Percentiles rank a stretch among this genome's conserved stretches.
These are phyloP conservation scores for Desmodus rotundus DNA, from an alignment of 2,113 vertebrate species.

Conservation along the genomic window DNA sequence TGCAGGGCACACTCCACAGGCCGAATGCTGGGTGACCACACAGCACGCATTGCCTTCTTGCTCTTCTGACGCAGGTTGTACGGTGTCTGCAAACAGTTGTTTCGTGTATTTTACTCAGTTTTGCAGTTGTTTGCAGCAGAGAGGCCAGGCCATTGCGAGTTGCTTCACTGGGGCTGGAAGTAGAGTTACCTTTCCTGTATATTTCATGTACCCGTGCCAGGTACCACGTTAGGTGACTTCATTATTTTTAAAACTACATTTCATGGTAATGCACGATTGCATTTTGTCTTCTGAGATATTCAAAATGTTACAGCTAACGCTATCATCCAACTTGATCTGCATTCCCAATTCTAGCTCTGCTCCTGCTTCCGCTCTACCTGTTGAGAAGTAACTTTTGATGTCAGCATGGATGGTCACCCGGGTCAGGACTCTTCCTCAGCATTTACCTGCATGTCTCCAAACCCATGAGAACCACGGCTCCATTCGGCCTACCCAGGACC, in stretches of 20 bases:
- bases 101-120: background rate
- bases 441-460: background rate
- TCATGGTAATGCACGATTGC: background rate
- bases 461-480: accelerated
- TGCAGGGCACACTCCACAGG: background rate
- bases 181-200: background rate
- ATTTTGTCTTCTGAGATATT: background rate
- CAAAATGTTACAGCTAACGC: background rate
- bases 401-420: background rate
- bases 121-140: background rate
- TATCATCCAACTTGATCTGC: background rate
- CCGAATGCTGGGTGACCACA: background rate
- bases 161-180: background rate
- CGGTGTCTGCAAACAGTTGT: background rate
- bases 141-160: accelerated
- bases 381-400: too few species aligned
- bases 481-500: background rate
- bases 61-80: background rate
- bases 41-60: accelerated
- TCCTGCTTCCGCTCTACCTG: background rate
- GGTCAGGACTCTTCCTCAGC: background rate
- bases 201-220: background rate
- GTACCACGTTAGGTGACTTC: too few species aligned
- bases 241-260: background rate
- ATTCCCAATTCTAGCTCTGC: background rate